Base-by-base conservation (phyloP, 2,888 invertebrate genomes). In the Drosophila kuntzei region DNA sequence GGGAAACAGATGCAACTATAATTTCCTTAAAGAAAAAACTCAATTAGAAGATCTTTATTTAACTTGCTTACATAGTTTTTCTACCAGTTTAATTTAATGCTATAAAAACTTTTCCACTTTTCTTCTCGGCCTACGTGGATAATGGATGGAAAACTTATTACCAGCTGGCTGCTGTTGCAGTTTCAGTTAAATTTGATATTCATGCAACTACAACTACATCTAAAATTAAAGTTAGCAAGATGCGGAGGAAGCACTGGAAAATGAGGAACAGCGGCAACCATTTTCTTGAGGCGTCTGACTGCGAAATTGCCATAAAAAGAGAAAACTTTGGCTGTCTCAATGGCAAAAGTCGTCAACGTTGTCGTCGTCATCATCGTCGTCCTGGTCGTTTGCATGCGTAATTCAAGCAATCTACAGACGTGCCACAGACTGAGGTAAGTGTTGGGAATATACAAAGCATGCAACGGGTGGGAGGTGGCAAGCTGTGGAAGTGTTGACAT, bases 261-360 rank as follows among this genome's bases (percentile, higher is more conserved):
- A n/a, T 37, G 37, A 37, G 37, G 20, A 27, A 27, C 3, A 37
- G 37, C 55, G 22, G 5, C 16, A 16, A 49, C 55, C 63, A 62
- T 49, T 63, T 69, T 29, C 60, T n/a, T n/a, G 43, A 69, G 59
- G 63, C 69, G 79, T 80, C 81, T 80, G 77, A 61, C 68, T 68
- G 59, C 59, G 64, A 77, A 81, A 75, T 79, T 75, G 77, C 71
- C 75, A 79, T 81, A 81, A 82, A 76, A 69, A 64, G 46, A 64
- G 46, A 47, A 74, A 83, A 83, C 82, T 84, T 82, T 82, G 73
- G 51, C 83, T 77, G 85, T 85, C 80, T 85, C 83, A 82, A 82
- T 83, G 80, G 85, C 79, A 72, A 80, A 77, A 79, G 80, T 74
- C 82, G 77, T 79, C 83, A 83, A 71, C 67, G 47, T 49, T 51